phyloP scores from a whole-genome alignment of 2,888 invertebrate genomes.

The Volucella inanis region DNA sequence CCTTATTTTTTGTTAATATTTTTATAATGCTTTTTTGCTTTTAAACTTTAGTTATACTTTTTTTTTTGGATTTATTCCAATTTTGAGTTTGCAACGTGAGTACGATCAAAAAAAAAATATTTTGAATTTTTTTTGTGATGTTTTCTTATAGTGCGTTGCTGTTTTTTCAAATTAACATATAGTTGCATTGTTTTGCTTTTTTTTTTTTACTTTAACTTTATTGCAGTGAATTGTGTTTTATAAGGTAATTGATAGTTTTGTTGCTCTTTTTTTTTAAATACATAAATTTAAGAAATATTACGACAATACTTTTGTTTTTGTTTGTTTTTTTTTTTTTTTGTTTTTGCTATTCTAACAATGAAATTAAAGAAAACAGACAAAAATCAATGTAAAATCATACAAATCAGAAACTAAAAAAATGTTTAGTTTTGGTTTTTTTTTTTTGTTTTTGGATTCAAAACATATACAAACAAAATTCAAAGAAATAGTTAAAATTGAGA shows the following conservation, averaged over 20 bases:
- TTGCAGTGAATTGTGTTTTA: slow-evolving; percentile 51
- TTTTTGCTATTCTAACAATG: slow-evolving; percentile 62
- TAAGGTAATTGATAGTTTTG: slow-evolving; percentile 13
- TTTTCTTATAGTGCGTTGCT: slow-evolving; percentile 71
- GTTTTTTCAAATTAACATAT: slow-evolving; percentile 40
- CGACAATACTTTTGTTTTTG: slow-evolving; percentile 30
- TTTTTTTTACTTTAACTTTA: slow-evolving; percentile 10
- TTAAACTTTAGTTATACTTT: slow-evolving; percentile 14
- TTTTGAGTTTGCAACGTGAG: slow-evolving; percentile 54
- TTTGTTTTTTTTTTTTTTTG: slow-evolving; percentile 28
- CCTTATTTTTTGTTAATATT: slow-evolving; percentile 34
- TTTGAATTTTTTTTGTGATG: slow-evolving; percentile 33
- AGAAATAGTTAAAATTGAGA: slow-evolving; percentile 50
- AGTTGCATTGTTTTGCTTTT: slow-evolving; percentile 39
- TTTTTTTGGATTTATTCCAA: slow-evolving; percentile 23
- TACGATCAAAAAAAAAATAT: slow-evolving; percentile 6
- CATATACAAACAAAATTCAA: slow-evolving; percentile 38
- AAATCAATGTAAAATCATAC: slow-evolving; percentile 58
- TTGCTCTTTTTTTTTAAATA: slow-evolving; percentile 41
- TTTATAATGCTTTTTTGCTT: slow-evolving; percentile 29
- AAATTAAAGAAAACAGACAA: slow-evolving; percentile 66
- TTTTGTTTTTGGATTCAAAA: slow-evolving; percentile 38
- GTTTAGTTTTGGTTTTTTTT: slow-evolving; percentile 13
- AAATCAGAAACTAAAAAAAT: slow-evolving; percentile 44
- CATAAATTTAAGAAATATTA: slow-evolving; percentile 51